Conservation (phyloP, 2,797 vertebrate genomes). For the Adelosebastes latens region DNA sequence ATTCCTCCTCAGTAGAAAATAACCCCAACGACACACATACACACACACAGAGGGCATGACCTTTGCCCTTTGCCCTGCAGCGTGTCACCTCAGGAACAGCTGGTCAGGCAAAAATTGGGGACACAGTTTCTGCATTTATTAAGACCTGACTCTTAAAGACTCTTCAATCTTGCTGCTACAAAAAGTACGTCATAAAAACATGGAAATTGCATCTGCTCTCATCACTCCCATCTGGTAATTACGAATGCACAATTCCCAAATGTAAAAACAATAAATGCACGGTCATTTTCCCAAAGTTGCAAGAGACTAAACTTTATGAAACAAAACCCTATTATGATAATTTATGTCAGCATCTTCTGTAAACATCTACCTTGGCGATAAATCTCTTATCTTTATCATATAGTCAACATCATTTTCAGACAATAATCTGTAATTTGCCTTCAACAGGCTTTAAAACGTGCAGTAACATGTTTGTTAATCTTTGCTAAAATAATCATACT, state of each 20-base stretch:
- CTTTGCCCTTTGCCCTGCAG: slow-evolving; percentile 45
- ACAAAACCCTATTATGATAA: neutral
- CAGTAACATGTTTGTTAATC: neutral
- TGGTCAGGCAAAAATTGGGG: slow-evolving; percentile 16
- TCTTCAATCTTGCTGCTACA: neutral
- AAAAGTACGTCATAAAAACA: neutral
- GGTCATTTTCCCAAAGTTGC: neutral
- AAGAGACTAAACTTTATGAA: neutral
- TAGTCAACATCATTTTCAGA: neutral
- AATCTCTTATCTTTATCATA: neutral
- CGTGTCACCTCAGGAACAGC: slow-evolving; percentile 47
- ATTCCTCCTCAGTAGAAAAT: slow-evolving; percentile 64
- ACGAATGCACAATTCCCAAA: neutral
- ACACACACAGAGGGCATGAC: slow-evolving; percentile 21
- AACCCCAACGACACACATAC: slow-evolving; percentile 41
- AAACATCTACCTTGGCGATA: neutral
- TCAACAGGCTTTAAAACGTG: neutral
- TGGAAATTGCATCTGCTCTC: neutral
- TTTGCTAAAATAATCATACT: slow-evolving; percentile 1
- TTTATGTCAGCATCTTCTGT: neutral
- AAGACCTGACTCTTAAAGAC: neutral
- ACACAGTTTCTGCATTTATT: neutral
- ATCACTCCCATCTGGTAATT: neutral
- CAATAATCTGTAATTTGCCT: neutral
- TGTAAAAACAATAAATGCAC: neutral